Conservation (phyloP, 1,140 invertebrate species). For the Drosophila elegans region DNA sequence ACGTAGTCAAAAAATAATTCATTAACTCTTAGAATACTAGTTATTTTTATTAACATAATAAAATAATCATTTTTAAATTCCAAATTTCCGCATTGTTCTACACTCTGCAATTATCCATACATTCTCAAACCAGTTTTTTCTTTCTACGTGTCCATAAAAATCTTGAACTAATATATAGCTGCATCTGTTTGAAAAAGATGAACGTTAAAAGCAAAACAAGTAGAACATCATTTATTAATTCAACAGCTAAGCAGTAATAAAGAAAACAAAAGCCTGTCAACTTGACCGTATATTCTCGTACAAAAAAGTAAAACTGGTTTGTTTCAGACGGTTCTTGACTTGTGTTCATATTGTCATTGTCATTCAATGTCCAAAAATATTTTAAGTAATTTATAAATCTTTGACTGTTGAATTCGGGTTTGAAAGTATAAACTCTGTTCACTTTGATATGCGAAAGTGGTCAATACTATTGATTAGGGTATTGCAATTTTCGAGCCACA, state of each 20-base stretch:
- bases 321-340: not conserved
- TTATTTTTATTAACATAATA: too few species aligned
- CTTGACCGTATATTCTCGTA: too few species aligned
- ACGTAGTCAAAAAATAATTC: too few species aligned
- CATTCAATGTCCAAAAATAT: not conserved
- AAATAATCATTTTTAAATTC: too few species aligned
- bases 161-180: not conserved
- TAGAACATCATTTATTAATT: not conserved
- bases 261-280: not conserved
- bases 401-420: too few species aligned
- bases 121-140: too few species aligned
- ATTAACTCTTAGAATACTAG: too few species aligned
- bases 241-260: not conserved
- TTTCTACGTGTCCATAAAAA: too few species aligned
- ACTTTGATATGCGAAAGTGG: too few species aligned
- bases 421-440: too few species aligned
- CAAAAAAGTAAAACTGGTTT: slow-evolving; percentile 2
- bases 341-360: not conserved
- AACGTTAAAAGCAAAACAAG: not conserved
- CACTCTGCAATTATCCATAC: too few species aligned
- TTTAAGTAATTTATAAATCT: not conserved
- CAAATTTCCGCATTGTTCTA: too few species aligned
- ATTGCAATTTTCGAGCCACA: not conserved
- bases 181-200: not conserved
- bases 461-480: slow-evolving; percentile 7